phyloP scores from a whole-genome alignment of 2,113 vertebrate genomes.

The Onychorhynchus coronatus region DNA sequence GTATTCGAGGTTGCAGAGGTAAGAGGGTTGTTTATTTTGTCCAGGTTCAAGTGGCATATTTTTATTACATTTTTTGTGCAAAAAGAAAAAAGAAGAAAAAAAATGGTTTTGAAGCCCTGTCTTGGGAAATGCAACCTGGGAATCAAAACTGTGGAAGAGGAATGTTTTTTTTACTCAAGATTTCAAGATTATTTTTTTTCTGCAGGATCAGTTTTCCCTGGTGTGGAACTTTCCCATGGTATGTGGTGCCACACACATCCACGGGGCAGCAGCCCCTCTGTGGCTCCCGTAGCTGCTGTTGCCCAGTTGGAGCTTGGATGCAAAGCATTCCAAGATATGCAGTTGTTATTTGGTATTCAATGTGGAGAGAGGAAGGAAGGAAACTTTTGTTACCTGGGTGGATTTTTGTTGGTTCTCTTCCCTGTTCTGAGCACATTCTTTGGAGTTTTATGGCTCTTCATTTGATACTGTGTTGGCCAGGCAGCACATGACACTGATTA shows the following conservation, averaged over 20 bases:
- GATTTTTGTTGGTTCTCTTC: not conserved
- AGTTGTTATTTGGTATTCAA: not conserved
- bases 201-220: not conserved
- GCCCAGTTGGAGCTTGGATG: not conserved
- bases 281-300: not conserved
- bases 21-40: not conserved
- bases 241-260: accelerated
- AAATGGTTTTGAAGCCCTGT: not conserved
- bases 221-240: too few relatives aligned
- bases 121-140: not conserved
- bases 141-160: not conserved
- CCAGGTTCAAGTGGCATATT: not conserved
- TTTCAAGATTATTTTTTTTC: not conserved
- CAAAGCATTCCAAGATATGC: not conserved
- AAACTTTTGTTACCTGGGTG: not conserved
- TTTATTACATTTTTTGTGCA: not conserved
- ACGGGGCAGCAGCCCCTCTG: accelerated
- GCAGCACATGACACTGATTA: accelerated
- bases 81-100: not conserved
- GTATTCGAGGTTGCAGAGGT: not conserved
- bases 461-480: not conserved
- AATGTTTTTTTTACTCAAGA: not conserved
- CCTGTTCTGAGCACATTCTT: not conserved
- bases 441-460: not conserved
- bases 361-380: not conserved